A percentile compares a stretch with the other conserved stretches of the same genome.
Conservation (phyloP, 2,113 vertebrate genomes). For the Sprattus sprattus region DNA sequence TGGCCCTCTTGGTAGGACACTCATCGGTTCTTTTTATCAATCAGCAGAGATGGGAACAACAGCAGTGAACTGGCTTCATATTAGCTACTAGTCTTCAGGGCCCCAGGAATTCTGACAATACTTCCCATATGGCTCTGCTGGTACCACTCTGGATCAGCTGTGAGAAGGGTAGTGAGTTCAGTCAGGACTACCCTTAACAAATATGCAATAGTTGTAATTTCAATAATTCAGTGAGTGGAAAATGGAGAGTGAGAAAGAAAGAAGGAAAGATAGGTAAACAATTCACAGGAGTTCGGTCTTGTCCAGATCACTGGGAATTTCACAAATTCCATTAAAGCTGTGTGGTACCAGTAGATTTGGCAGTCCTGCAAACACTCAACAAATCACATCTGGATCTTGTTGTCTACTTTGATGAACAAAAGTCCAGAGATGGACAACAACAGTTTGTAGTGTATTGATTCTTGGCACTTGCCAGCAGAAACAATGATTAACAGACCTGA, state of each 20-base stretch:
- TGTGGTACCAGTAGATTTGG: constrained; percentile 59
- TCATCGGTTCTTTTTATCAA: not conserved
- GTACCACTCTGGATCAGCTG: not conserved
- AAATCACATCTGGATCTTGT: constrained; percentile 69
- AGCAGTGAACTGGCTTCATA: constrained; percentile 26
- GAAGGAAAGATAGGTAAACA: constrained; percentile 52
- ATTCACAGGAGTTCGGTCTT: constrained; percentile 53
- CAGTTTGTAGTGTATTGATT: constrained; percentile 56
- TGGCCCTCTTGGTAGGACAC: not conserved
- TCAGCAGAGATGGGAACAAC: constrained; percentile 7
- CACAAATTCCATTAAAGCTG: constrained; percentile 62
- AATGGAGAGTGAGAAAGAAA: not conserved
- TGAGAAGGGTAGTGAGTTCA: not conserved
- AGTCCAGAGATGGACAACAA: constrained; percentile 57
- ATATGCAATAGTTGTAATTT: not conserved
- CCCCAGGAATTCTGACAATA: constrained; percentile 18
- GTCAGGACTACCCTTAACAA: not conserved
- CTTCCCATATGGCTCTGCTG: constrained; percentile 24
- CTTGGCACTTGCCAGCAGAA: constrained; percentile 54
- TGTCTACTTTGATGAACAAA: constrained; percentile 59
- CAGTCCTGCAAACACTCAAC: constrained; percentile 52
- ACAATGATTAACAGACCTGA: constrained; percentile 62
- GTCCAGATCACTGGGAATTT: constrained; percentile 57
- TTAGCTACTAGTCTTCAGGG: constrained; percentile 4
- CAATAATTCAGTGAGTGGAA: not conserved